Conservation (phyloP, 1,140 invertebrate genomes). For the Dreissena rostriformis region DNA sequence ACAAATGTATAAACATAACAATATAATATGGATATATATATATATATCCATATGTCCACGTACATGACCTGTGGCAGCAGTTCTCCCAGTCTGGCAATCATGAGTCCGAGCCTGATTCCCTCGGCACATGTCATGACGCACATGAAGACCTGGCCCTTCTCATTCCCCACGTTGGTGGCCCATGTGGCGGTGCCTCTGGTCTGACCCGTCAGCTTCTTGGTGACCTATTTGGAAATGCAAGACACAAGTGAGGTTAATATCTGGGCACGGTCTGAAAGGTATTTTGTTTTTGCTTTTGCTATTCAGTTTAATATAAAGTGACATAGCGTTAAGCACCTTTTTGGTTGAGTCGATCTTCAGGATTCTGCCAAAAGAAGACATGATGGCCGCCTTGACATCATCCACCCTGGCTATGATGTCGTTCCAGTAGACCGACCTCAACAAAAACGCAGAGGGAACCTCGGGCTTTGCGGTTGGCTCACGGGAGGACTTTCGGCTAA, state of each 20-base stretch:
- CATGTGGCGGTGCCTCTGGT: slow-evolving; percentile 50
- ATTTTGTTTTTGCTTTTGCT: neutral
- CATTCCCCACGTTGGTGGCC: slow-evolving; percentile 54
- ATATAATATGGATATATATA: neutral
- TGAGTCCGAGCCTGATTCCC: slow-evolving; percentile 35
- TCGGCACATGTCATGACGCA: slow-evolving; percentile 57
- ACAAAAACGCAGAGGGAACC: slow-evolving; percentile 36
- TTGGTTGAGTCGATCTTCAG: slow-evolving; percentile 55
- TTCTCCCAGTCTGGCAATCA: slow-evolving; percentile 35
- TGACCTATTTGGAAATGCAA: slow-evolving; percentile 19
- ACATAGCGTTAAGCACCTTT: slow-evolving; percentile 21
- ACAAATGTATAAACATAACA: neutral
- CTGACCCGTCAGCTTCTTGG: slow-evolving; percentile 54
- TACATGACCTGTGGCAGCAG: slow-evolving; percentile 46
- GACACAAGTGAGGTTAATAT: neutral
- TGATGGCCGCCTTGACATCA: slow-evolving; percentile 55
- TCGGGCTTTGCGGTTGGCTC: neutral
- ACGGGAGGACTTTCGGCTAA: neutral
- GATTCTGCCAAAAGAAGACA: slow-evolving; percentile 52
- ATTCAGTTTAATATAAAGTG: neutral
- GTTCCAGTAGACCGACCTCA: slow-evolving; percentile 22
- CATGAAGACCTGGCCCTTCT: slow-evolving; percentile 62
- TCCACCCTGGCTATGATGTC: slow-evolving; percentile 51
- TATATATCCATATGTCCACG: slow-evolving; percentile 41
- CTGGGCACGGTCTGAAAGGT: neutral